Evolutionary conservation across 2,888 invertebrate species (phyloP).

Genomic region (Mimas tiliae): DNA sequence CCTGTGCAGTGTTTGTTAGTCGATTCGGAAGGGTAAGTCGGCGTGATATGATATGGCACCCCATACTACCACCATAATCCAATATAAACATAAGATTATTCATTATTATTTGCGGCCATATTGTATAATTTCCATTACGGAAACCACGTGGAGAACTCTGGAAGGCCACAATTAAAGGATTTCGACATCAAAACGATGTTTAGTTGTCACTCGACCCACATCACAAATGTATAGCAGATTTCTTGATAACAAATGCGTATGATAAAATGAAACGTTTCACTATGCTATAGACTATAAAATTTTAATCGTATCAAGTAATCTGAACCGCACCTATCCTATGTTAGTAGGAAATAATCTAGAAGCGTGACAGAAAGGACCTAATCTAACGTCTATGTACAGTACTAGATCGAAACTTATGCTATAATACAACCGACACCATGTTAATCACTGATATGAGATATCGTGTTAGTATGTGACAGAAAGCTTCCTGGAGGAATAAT

Average conservation of each 20-base stretch:
- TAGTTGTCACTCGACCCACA: constrained; percentile 57
- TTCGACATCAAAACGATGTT: constrained; percentile 51
- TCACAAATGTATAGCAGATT: constrained; percentile 57
- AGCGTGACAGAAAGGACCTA: constrained; percentile 75
- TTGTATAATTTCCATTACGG: constrained; percentile 46
- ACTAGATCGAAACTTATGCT: constrained; percentile 60
- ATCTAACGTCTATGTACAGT: constrained; percentile 68
- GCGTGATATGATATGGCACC: constrained; percentile 80
- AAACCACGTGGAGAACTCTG: constrained; percentile 83
- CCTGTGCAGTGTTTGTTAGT: constrained; percentile 83
- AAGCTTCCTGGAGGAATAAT: constrained; percentile 87
- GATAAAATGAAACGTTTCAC: constrained; percentile 24
- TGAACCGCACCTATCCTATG: constrained; percentile 67
- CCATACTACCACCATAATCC: constrained; percentile 79
- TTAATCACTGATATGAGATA: constrained; percentile 66
- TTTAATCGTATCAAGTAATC: constrained; percentile 69
- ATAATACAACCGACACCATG: constrained; percentile 76
- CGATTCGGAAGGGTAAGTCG: constrained; percentile 75
- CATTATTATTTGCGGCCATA: constrained; percentile 65
- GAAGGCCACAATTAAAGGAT: constrained; percentile 75
- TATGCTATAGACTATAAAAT: constrained; percentile 24
- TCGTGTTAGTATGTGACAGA: constrained; percentile 61
- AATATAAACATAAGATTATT: constrained; percentile 70
- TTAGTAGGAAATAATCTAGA: constrained; percentile 80
- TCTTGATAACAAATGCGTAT: constrained; percentile 60